Base-by-base conservation (phyloP, 2,888 invertebrate species). In the Mantis religiosa region DNA sequence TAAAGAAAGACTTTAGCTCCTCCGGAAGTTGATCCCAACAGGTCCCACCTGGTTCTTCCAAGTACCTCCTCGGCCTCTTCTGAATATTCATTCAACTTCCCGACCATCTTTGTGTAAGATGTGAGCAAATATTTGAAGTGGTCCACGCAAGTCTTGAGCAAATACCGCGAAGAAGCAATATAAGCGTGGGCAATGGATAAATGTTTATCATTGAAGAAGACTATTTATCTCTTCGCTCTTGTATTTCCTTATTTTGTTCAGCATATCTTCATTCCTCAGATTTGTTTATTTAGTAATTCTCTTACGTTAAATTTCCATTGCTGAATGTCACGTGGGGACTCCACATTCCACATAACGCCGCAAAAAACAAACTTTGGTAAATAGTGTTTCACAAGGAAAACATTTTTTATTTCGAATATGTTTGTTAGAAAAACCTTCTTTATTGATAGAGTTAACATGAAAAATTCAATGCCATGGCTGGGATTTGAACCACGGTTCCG, bases 71-170 rank as follows among this genome's bases (percentile, higher is more conserved):
- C 54, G 20, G 25, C 54, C 54, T 71, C 54, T 25, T 71, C 54
- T 71, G 54, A 71, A 71, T 71, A 71, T 71, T 71, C 54, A 71
- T 71, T 71, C 54, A 71, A 71, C 54, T 71, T 71, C 8, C 54
- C 54, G 54, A 71, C 54, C 54, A 71, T 71, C 54, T 71, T 25
- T 71, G 54, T 71, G 54, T 71, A 71, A 71, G 54, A 86, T 71
- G 81, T 15, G 87, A 71, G 82, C 82, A 87, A 87, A 87, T 87
- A 87, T 87, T 87, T 87, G 82, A 82, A 34, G 41, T 82, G 25
- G 82, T 82, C 82, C 82, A 28, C 87, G 34, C 87, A 87, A 82
- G 82, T 82, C 87, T 87, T 87, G 82, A 34, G 87, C 28, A 87
- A 87, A 87, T 28, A 82, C 28, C 30, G 54, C 15, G 86, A 86